A percentile compares a stretch with the other conserved stretches of the same genome.
phyloP scores from a whole-genome alignment of 2,888 invertebrate genomes.

The Hymenopus coronatus region DNA sequence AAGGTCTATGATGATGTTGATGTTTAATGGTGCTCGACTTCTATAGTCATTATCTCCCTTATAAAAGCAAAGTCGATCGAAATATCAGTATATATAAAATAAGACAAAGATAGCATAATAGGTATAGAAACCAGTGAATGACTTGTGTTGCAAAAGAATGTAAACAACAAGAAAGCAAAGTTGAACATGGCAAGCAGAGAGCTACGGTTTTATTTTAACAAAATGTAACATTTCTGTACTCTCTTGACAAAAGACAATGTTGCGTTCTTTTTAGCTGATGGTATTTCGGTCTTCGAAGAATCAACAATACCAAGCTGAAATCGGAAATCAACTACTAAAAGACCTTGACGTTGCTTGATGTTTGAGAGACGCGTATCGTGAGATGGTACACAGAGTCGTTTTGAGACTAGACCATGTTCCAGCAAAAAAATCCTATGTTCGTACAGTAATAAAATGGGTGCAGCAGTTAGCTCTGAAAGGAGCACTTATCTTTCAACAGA shows the following conservation, averaged over 20 bases:
- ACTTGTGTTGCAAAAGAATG: not conserved
- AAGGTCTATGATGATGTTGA: too few relatives aligned
- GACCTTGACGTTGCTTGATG: too few relatives aligned
- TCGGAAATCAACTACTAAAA: too few relatives aligned
- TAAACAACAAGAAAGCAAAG: not conserved
- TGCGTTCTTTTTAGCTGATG: not conserved
- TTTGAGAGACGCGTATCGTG: not conserved
- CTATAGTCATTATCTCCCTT: too few relatives aligned
- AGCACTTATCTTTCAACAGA: not conserved
- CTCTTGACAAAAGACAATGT: not conserved
- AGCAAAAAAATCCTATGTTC: not conserved
- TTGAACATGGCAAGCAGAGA: not conserved
- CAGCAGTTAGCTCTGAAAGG: not conserved
- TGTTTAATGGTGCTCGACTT: too few relatives aligned
- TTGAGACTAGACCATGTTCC: not conserved
- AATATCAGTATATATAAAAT: too few relatives aligned
- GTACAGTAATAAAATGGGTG: slow-evolving; percentile 1
- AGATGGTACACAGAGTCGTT: not conserved
- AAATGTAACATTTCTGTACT: not conserved
- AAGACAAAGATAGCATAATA: too few relatives aligned
- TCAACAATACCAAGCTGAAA: too few relatives aligned
- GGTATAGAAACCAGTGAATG: too few relatives aligned
- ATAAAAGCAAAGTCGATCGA: too few relatives aligned
- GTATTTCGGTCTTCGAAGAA: not conserved
- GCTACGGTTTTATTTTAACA: not conserved